Base-by-base conservation (phyloP, 2,113 vertebrate genomes). In the Hippoglossus stenolepis region DNA sequence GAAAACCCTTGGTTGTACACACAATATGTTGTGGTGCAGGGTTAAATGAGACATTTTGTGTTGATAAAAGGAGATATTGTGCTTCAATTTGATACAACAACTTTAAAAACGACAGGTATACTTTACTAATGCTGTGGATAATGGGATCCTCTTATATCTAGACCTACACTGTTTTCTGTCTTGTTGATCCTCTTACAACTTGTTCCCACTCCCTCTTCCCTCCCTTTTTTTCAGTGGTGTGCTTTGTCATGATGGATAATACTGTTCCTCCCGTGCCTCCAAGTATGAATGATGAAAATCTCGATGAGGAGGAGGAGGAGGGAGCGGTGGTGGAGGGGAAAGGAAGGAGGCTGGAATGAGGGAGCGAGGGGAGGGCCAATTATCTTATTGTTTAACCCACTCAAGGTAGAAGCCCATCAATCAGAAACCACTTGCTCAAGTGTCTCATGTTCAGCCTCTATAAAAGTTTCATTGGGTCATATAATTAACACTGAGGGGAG, bases 301-400 rank as follows among this genome's bases (percentile, higher is more conserved):
- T 73, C 69, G 84, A 90, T 59, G 82, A 80, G 69, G 63, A 80
- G 57, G 71, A 83, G 80, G 72, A 6, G 31, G 31, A 31, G 31
- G 8, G 31, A 38, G 38, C 18, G 4, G 47, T 15, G 12, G 62
- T 26, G 62, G 62, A 45, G 76, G 38, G 53, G 47, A 61, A 12
- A 62, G 24, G 57, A 65, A 57, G 40, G 71, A 65, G 28, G 67
- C 61, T 67, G 67, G 60, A 62, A 67, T 23, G 59, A 57, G 40
- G 58, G 77, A 76, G 70, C 5, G 68, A 78, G 77, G 65, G 67
- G 74, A 56, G 72, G 88, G 72, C 79, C 84, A 91, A 89, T 93
- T 92, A 93, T 92, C 84, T 88, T 78, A 85, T 89, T 91, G 86
- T 89, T 91, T 89, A 90, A 91, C 82, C 83, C 87, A 76, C 87